These are phyloP conservation scores for Meriones psammophilus DNA, from an alignment of 2,797 vertebrate genomes.

Conservation along the genomic window DNA sequence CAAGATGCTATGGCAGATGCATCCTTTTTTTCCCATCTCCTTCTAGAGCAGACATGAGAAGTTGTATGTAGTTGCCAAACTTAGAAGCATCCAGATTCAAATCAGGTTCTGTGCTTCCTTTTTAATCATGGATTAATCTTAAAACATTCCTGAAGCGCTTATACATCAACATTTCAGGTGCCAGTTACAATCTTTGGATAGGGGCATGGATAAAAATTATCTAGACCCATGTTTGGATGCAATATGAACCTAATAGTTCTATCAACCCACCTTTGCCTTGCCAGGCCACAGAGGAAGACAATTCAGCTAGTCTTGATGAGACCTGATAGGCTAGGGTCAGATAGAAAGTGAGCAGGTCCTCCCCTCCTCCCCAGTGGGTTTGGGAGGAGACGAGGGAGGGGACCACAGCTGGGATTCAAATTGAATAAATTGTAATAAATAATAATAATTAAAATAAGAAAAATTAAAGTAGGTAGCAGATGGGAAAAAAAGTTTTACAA, in stretches of 20 bases:
- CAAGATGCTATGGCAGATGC: neutral
- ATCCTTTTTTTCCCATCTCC: neutral
- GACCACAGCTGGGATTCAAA: too few relatives aligned
- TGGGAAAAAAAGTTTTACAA: neutral
- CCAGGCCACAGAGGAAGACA: too few relatives aligned
- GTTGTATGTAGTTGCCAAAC: neutral
- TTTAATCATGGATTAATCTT: neutral
- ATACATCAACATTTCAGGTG: neutral
- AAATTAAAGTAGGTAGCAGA: too few relatives aligned
- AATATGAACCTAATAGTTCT: neutral
- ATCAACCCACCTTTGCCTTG: too few relatives aligned
- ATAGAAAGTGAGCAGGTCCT: too few relatives aligned
- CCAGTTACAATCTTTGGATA: neutral
- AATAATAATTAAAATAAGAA: too few relatives aligned
- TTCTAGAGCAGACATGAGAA: neutral
- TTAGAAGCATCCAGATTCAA: neutral
- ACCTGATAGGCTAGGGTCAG: too few relatives aligned
- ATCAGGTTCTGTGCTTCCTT: neutral
- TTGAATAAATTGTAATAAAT: too few relatives aligned
- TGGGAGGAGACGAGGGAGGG: too few relatives aligned
- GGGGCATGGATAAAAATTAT: neutral
- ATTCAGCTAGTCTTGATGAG: too few relatives aligned
- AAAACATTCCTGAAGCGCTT: neutral
- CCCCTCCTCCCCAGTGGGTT: too few relatives aligned
- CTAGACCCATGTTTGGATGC: neutral